A percentile compares a stretch with the other conserved stretches of the same genome.
phyloP scores from a whole-genome alignment of 2,113 vertebrate species.

The Neotragus moschatus region DNA sequence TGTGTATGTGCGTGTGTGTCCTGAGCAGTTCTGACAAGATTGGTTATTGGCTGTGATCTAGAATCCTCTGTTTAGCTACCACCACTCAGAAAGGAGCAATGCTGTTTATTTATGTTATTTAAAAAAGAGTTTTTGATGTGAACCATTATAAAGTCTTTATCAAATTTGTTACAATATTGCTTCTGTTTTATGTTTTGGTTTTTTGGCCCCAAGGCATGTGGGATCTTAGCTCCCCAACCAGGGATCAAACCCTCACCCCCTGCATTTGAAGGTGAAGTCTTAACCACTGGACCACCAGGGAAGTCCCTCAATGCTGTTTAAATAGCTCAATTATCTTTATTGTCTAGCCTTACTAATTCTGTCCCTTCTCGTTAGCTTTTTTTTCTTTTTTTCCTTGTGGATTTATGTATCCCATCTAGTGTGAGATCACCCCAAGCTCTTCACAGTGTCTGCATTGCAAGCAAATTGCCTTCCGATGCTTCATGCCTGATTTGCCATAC shows the following conservation, averaged over 20 bases:
- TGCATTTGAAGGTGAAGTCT: not conserved
- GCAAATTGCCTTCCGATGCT: conserved; percentile 14
- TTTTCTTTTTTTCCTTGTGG: not conserved
- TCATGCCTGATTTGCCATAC: not conserved
- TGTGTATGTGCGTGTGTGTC: not conserved
- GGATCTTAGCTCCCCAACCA: not conserved
- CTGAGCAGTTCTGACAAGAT: not conserved
- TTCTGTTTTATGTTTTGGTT: not conserved
- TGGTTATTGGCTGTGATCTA: not conserved
- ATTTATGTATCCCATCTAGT: not conserved
- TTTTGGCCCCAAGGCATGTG: not conserved
- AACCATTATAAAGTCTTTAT: not conserved
- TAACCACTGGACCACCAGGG: not conserved
- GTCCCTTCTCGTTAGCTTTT: not conserved
- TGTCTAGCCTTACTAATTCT: not conserved
- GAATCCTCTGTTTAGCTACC: not conserved
- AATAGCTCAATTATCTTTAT: not conserved
- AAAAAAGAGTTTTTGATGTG: not conserved
- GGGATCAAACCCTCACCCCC: not conserved
- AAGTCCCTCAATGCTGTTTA: not conserved
- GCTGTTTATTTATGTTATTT: not conserved
- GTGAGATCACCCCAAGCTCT: not conserved
- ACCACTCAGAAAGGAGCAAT: not conserved
- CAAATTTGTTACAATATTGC: not conserved
- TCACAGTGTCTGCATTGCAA: not conserved